Evolutionary conservation across 2,113 vertebrate genomes (phyloP).

Genomic region (Sinocyclocheilus anshuiensis): DNA sequence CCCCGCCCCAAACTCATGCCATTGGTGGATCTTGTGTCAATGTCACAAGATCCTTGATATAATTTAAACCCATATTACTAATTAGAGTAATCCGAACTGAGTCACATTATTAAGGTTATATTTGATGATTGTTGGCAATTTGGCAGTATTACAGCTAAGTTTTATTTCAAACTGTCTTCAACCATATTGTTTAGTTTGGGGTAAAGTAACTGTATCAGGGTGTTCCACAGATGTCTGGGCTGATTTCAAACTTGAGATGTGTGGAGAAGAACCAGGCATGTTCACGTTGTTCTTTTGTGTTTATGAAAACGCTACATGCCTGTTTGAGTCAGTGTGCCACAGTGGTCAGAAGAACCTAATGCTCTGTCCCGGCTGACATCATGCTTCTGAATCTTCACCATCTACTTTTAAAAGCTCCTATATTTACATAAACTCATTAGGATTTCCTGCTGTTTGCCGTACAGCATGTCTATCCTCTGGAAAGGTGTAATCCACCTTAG

Average conservation of each 20-base stretch:
- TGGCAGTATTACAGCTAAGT: background rate
- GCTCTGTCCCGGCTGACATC: background rate
- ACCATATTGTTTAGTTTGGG: background rate
- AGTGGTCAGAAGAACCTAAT: background rate
- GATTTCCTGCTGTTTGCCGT: background rate
- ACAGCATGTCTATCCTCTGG: background rate
- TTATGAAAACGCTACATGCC: background rate
- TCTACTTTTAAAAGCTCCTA: background rate
- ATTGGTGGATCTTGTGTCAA: background rate
- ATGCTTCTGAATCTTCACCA: background rate
- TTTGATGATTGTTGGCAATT: background rate
- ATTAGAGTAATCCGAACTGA: background rate
- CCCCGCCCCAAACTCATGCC: background rate
- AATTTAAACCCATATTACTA: no score
- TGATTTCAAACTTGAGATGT: background rate
- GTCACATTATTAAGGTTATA: background rate
- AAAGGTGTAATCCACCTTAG: background rate
- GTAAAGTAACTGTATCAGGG: background rate
- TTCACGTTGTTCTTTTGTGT: background rate
- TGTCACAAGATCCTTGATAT: background rate
- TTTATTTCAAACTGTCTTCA: background rate
- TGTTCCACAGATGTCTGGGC: background rate
- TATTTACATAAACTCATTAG: background rate
- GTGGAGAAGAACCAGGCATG: background rate
- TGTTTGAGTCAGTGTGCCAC: background rate